Conservation (phyloP, 2,888 invertebrate species). For the Poecilobothrus nobilitatus region DNA sequence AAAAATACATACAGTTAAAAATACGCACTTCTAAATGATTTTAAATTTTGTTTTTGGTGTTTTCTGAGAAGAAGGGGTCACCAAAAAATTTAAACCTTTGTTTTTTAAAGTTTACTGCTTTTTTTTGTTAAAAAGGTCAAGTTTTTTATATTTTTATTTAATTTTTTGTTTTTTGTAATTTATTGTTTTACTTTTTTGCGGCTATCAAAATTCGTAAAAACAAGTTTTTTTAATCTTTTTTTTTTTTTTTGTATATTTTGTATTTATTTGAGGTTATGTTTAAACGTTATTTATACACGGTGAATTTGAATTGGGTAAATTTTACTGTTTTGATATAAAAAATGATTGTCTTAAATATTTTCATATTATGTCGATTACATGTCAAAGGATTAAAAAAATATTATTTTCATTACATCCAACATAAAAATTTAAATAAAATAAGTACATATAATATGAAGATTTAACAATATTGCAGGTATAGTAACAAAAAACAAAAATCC, state of each 20-base stretch:
- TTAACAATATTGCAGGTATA: background rate
- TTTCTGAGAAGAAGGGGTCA: background rate
- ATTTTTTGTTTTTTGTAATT: too few species aligned
- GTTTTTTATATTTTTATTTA: background rate
- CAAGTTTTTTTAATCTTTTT: background rate
- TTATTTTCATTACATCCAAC: background rate
- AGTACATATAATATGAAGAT: background rate
- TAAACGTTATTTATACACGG: background rate
- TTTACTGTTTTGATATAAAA: background rate
- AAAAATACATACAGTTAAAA: too few species aligned
- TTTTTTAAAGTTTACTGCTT: background rate
- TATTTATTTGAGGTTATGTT: conserved; percentile 6
- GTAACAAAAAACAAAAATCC: too few species aligned
- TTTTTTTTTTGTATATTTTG: background rate
- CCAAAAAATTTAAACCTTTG: background rate
- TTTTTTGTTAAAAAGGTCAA: background rate
- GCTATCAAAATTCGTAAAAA: background rate
- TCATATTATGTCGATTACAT: conserved; percentile 1
- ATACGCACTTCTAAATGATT: too few species aligned
- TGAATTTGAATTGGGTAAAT: background rate
- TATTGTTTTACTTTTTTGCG: background rate
- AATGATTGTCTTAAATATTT: background rate
- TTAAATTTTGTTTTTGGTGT: too few species aligned
- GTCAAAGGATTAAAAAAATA: conserved; percentile 4
- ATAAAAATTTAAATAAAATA: background rate